Base-by-base conservation (phyloP, 1,140 invertebrate species). In the Drepana arcuata region DNA sequence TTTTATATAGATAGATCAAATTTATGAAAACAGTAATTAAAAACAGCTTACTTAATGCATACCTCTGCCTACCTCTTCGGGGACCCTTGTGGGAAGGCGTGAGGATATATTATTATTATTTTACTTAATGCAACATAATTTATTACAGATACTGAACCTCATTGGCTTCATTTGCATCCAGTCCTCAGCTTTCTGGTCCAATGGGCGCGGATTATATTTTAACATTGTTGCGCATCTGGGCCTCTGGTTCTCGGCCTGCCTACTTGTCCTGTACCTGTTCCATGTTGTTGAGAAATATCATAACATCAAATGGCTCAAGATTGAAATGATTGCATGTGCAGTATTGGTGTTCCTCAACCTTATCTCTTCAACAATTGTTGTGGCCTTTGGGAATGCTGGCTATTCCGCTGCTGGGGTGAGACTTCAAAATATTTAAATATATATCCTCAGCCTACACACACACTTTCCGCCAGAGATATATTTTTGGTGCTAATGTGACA, bases 231-330 rank as follows among this genome's bases (percentile, higher is more conserved):
- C 93, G 0, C 91, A 92, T 78, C 86, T 87, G 7, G 94, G 90
- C 5, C 89, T 96, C 43, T 93, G 92, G 87, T 90, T 92, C 37
- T 92, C 92, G 0, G 87, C 88, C 0, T 87, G 91, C 10, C 69
- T 96, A 10, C 85, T 95, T 2, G 78, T 89, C 0, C 84, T 95
- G 28, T 95, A 95, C 70, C 53, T 94, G 23, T 93, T 95, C 64
- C 93, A 96, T 63, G 83, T 95, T 7, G 86, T 96, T 28, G 93
- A 95, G 59, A 93, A 91, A 58, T 90, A 93, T 44, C 90, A 91
- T 58, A 91, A 88, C 60, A 88, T 96, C 32, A 93, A 93, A 2
- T 97, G 95, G 94, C 59, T 93, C 21, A 90, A 93, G 63, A 89
- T 95, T 61, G 94, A 95, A 81, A 87, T 94, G 43, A 82, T 88